Evolutionary conservation across 2,888 invertebrate genomes (phyloP), one percentile per base, ranked within the genome.

Genomic region (Microplitis deprimator): DNA sequence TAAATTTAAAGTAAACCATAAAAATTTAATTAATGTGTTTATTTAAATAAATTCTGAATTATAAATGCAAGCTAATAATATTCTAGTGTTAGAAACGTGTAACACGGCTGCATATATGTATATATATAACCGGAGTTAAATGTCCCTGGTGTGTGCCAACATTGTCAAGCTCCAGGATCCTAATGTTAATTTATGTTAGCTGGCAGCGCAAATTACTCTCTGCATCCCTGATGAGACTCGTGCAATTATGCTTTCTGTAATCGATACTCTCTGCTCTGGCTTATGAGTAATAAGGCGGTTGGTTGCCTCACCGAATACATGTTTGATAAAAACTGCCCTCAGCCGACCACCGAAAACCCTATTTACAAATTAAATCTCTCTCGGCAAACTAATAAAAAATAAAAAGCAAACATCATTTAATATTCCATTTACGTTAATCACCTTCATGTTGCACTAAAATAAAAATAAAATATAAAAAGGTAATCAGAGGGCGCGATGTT

Each of bases 131-230:
- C 29, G 38, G 38, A 67, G 39, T n/a, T 20, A n/a, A 67, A 29
- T 67, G 67, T 67, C 39, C 17, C 62, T n/a, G 8, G 50, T 50
- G 68, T 41, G 40, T 70, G 17, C 59, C 13, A 70, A 70, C 29
- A n/a, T 59, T 70, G 70, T 70, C 60, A 29, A 59, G 50, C 70
- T 59, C 29, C 59, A 72, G n/a, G 39, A 72, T 62, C 62, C 39
- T 72, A 61, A 72, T 72, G 71, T 72, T 72, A 72, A 72, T 72
- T 72, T 72, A 62, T 39, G 71, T 40, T 72, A 39, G 20, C 40
- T 70, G 40, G 71, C 62, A 72, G 16, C 61, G 62, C 62, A 72
- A 72, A 72, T 72, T 72, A 72, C 40, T 72, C 62, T 40, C 39
- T 39, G 39, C 62, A 59, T 72, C 61, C 40, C 71, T 20, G 40